Evolutionary conservation across 2,113 vertebrate genomes (phyloP).

Genomic region (Tychaedon coryphoeus): DNA sequence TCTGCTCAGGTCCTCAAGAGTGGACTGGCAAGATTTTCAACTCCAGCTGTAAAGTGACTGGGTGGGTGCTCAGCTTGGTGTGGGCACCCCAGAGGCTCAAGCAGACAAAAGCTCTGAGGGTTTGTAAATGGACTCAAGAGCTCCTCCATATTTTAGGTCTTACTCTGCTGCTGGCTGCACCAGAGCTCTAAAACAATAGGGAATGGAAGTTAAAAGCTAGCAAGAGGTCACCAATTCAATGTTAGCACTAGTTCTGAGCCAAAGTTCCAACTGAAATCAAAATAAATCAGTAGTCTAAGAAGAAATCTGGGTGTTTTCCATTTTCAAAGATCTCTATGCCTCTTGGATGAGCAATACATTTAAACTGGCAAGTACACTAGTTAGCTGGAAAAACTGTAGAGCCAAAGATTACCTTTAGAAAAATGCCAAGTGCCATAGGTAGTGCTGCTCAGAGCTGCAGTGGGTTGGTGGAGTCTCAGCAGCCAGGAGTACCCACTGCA

Average conservation of each 20-base stretch:
- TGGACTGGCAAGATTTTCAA: background rate
- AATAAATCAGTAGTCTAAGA: background rate
- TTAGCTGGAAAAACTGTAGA: background rate
- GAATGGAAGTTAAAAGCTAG: background rate
- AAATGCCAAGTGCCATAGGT: background rate
- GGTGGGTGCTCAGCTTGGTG: background rate
- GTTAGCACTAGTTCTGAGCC: background rate
- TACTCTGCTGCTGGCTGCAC: background rate
- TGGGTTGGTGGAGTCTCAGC: background rate
- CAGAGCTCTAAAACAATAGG: background rate
- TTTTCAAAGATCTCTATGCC: background rate
- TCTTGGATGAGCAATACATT: background rate
- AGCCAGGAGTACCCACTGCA: background rate
- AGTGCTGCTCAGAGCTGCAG: background rate
- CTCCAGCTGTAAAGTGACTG: background rate
- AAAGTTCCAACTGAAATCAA: background rate
- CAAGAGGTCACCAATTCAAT: background rate
- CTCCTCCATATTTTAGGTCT: background rate
- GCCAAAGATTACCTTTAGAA: background rate
- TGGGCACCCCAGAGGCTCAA: rapidly evolving
- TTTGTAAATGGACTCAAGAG: background rate
- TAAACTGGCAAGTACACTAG: background rate
- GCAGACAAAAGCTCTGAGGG: background rate
- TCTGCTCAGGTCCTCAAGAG: background rate
- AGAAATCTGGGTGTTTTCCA: background rate